Percentiles rank a stretch among this genome's conserved stretches.
phyloP scores from a whole-genome alignment of 2,797 vertebrate species.

The Hemitrygon akajei region DNA sequence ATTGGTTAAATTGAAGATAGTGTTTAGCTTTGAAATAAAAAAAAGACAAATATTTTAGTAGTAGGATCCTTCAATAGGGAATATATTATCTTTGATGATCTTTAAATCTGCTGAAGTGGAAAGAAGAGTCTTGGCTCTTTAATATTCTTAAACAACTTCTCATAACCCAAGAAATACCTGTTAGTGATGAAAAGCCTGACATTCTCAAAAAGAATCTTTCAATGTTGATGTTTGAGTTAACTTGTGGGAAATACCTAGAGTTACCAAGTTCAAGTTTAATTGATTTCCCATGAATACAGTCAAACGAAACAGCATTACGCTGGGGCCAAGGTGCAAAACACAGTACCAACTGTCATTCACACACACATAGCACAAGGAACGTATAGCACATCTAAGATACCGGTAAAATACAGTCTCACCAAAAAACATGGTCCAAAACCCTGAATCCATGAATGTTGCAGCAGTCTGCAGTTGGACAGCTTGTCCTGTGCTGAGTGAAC shows the following conservation, averaged over 20 bases:
- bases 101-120: background rate
- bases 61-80: background rate
- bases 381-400: no score
- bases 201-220: background rate
- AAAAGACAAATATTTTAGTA: background rate
- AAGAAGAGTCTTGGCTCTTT: background rate
- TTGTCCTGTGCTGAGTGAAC: no score
- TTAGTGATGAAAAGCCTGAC: background rate
- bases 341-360: no score
- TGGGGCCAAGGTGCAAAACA: no score
- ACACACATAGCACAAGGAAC: no score
- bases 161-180: background rate
- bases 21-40: background rate
- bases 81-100: background rate
- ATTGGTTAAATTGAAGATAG: background rate
- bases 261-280: background rate
- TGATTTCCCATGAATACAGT: no score
- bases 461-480: no score
- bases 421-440: no score
- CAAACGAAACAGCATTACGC: no score
- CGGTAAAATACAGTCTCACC: no score
- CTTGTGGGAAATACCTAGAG: background rate
- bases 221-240: background rate
- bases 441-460: no score
- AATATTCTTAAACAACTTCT: background rate